Percentiles rank a stretch among this genome's conserved stretches.
Evolutionary conservation across 2,888 invertebrate genomes (phyloP).

Genomic region (Deilephila elpenor): DNA sequence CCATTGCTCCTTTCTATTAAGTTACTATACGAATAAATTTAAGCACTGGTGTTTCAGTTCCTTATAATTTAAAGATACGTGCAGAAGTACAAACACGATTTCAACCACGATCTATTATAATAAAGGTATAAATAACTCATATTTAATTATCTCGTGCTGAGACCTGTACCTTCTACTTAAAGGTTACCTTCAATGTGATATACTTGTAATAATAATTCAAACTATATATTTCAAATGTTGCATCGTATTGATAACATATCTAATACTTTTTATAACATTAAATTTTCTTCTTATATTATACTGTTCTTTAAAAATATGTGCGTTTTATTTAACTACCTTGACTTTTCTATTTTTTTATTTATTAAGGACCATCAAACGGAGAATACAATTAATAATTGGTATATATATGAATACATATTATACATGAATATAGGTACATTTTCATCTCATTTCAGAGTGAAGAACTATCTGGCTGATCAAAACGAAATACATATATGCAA

Average conservation of each 20-base stretch:
- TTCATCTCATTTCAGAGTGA: too few species aligned
- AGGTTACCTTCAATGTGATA: slow-evolving; percentile 61
- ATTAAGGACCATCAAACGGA: too few species aligned
- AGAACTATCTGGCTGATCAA: too few species aligned
- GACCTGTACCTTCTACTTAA: slow-evolving; percentile 51
- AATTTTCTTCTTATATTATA: slow-evolving; percentile 55
- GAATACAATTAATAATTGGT: too few species aligned
- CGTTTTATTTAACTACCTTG: slow-evolving; percentile 15
- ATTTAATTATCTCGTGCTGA: slow-evolving; percentile 37
- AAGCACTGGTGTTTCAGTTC: not conserved
- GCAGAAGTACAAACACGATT: not conserved
- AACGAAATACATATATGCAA: too few species aligned
- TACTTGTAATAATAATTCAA: slow-evolving; percentile 49
- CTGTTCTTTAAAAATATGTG: slow-evolving; percentile 49
- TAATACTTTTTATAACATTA: slow-evolving; percentile 60
- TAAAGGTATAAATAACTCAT: slow-evolving; percentile 28
- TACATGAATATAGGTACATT: too few species aligned
- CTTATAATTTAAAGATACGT: not conserved
- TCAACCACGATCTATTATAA: not conserved
- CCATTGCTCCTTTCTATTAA: not conserved
- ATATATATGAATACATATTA: too few species aligned
- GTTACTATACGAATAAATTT: not conserved
- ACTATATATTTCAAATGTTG: slow-evolving; percentile 52
- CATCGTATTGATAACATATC: slow-evolving; percentile 67
- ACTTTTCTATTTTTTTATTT: too few species aligned